Conservation (phyloP, 1,140 invertebrate species). For the Drosophila eugracilis region DNA sequence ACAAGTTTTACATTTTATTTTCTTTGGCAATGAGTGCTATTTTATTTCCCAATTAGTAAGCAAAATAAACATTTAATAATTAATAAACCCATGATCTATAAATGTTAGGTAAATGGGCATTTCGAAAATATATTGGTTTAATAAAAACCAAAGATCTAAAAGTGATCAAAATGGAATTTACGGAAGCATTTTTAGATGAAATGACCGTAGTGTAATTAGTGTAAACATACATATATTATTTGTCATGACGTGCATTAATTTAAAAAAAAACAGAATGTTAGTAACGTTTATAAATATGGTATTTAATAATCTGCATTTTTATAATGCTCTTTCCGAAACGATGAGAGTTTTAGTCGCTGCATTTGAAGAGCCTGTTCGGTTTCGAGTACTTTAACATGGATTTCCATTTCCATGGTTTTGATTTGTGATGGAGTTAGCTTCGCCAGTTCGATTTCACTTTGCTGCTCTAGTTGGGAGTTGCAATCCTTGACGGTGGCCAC, state of each 20-base stretch:
- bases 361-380: conserved; percentile 95
- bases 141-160: conserved; percentile 39
- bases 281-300: conserved; percentile 26
- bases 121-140: conserved; percentile 16
- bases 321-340: conserved; percentile 96
- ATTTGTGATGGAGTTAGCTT: conserved; percentile 96
- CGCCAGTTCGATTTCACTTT: conserved; percentile 95
- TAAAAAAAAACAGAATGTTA: conserved; percentile 32
- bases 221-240: conserved; percentile 20
- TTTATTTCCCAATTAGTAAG: conserved; percentile 15
- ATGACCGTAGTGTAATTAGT: conserved; percentile 6
- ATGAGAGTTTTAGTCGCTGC: conserved; percentile 92
- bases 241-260: conserved; percentile 36
- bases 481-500: conserved; percentile 97
- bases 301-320: conserved; percentile 81
- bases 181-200: conserved; percentile 5
- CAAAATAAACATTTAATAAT: conserved; percentile 7
- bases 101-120: conserved; percentile 3
- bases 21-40: conserved; percentile 39
- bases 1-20: conserved; percentile 27
- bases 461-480: conserved; percentile 93
- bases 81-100: neutral
- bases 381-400: conserved; percentile 96
- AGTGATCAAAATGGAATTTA: conserved; percentile 38
- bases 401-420: conserved; percentile 98